A percentile compares a stretch with the other conserved stretches of the same genome.
These are phyloP conservation scores for Tachycineta bicolor DNA, from an alignment of 2,113 vertebrate species.

Conservation along the genomic window DNA sequence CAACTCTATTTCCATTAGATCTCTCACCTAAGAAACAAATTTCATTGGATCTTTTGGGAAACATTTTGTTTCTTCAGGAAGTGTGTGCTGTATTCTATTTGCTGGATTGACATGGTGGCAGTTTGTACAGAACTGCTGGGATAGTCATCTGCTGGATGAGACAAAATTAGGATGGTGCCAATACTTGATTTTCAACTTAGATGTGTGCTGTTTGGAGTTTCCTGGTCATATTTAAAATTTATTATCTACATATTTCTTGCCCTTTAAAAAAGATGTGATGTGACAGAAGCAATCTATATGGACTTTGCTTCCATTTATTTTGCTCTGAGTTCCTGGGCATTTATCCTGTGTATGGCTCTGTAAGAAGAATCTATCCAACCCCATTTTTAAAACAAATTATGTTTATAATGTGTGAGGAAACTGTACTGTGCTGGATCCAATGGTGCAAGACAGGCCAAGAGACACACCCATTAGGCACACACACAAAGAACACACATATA, in stretches of 20 bases:
- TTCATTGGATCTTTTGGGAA: neutral
- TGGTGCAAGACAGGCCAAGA: neutral
- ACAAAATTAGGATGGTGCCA: neutral
- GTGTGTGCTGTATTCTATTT: neutral
- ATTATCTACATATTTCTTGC: neutral
- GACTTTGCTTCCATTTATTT: neutral
- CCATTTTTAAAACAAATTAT: neutral
- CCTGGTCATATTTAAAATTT: neutral
- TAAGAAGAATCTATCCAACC: neutral
- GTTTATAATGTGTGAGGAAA: neutral
- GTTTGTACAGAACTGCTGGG: neutral
- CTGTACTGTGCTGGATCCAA: neutral
- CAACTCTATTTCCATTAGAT: neutral
- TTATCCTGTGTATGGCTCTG: neutral
- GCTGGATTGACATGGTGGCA: neutral
- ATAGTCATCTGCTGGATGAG: neutral
- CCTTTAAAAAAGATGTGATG: neutral
- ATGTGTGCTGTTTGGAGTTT: neutral
- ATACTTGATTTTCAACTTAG: fast-evolving
- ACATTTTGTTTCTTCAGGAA: neutral
- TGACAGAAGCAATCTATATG: neutral
- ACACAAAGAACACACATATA: neutral
- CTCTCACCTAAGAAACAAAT: neutral
- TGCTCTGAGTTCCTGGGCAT: neutral
- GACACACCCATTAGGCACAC: neutral